Percentiles rank a stretch among this genome's conserved stretches.
These are phyloP conservation scores for Tachycineta bicolor DNA, from an alignment of 2,113 vertebrate genomes.

Conservation along the genomic window DNA sequence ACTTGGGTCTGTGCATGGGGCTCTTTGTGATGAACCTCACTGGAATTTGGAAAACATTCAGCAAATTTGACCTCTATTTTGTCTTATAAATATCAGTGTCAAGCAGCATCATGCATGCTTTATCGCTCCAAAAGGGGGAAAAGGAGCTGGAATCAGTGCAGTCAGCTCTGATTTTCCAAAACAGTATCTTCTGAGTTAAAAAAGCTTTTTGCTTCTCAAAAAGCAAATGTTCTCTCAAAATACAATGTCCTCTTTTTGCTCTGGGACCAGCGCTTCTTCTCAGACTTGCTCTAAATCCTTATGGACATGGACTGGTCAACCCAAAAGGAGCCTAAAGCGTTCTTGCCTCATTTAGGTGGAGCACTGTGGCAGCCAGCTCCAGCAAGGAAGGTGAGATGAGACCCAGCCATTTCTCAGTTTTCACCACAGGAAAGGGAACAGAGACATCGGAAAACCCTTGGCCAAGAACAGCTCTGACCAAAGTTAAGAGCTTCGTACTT, in stretches of 20 bases:
- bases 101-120: constrained; percentile 35
- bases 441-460: neutral
- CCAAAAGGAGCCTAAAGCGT: neutral
- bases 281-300: neutral
- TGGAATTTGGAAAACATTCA: constrained; percentile 70
- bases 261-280: neutral
- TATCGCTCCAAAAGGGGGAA: constrained; percentile 9
- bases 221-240: neutral
- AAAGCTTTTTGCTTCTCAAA: constrained; percentile 4
- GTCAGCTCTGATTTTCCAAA: constrained; percentile 54
- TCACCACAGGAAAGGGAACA: neutral
- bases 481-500: neutral
- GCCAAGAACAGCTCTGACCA: neutral
- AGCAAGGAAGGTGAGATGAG: neutral
- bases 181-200: constrained; percentile 3
- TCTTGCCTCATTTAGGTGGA: neutral
- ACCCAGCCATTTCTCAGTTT: neutral
- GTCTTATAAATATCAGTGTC: constrained; percentile 70
- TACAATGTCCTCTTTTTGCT: neutral
- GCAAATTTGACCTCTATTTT: constrained; percentile 66
- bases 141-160: constrained; percentile 48
- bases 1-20: constrained; percentile 31
- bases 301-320: neutral
- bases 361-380: neutral
- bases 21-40: constrained; percentile 63